A percentile compares a stretch with the other conserved stretches of the same genome.
Evolutionary conservation across 2,888 invertebrate species (phyloP).

Genomic region (Ophraella communa): DNA sequence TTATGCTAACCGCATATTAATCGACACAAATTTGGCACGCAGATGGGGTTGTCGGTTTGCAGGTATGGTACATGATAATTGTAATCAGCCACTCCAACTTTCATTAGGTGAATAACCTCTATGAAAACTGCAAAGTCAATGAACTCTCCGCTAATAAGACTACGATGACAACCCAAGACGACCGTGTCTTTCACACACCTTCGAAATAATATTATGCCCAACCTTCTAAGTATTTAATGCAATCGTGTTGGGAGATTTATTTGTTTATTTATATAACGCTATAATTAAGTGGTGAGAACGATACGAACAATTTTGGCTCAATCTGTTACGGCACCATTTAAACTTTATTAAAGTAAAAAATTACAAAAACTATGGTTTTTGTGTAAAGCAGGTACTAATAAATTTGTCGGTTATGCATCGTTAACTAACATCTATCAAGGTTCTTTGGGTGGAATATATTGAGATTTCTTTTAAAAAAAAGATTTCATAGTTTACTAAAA

Average conservation of each 20-base stretch:
- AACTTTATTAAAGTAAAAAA: too few relatives aligned
- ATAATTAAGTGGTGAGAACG: background rate
- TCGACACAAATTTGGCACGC: background rate
- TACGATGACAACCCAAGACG: slow-evolving; percentile 13
- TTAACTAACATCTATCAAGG: too few relatives aligned
- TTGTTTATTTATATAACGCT: background rate
- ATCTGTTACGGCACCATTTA: too few relatives aligned
- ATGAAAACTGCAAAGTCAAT: slow-evolving; percentile 52
- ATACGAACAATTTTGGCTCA: too few relatives aligned
- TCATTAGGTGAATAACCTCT: slow-evolving; percentile 58
- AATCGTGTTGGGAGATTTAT: background rate
- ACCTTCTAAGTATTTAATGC: background rate
- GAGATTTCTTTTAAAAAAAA: too few relatives aligned
- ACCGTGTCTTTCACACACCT: slow-evolving; percentile 9
- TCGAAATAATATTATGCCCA: slow-evolving; percentile 4
- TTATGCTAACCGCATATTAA: background rate
- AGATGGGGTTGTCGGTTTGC: background rate
- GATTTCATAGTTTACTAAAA: too few relatives aligned
- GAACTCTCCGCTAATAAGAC: slow-evolving; percentile 45
- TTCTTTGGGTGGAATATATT: too few relatives aligned
- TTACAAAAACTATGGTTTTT: too few relatives aligned
- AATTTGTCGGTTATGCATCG: too few relatives aligned
- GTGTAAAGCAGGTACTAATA: too few relatives aligned
- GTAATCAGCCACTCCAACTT: slow-evolving; percentile 46
- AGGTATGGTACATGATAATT: background rate